These are phyloP conservation scores for Epinephelus malabaricus DNA, from an alignment of 2,797 vertebrate species.

Conservation along the genomic window DNA sequence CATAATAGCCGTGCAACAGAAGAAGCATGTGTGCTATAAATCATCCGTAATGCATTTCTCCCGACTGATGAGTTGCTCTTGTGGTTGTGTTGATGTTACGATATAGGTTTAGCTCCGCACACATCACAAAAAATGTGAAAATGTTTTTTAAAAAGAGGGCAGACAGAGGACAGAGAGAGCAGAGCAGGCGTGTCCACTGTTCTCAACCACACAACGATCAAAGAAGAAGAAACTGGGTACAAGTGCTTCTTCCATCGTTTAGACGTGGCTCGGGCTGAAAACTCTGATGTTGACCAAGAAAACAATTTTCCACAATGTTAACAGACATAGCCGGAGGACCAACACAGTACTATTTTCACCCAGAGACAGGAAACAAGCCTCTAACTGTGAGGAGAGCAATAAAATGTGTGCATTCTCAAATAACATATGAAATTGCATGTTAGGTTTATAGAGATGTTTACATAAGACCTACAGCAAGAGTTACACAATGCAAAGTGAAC, in stretches of 20 bases:
- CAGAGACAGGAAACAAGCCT: conserved; percentile 31
- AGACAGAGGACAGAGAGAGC: conserved; percentile 17
- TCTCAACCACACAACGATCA: conserved; percentile 30
- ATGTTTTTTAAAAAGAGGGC: conserved; percentile 4
- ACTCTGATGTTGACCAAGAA: conserved; percentile 44
- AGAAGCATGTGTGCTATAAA: conserved; percentile 4
- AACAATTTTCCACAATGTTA: conserved; percentile 58
- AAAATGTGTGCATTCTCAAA: conserved; percentile 20
- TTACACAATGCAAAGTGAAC: not conserved
- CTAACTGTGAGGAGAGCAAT: conserved; percentile 19
- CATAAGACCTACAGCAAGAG: conserved; percentile 8
- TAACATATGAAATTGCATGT: conserved; percentile 12
- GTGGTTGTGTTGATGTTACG: not conserved
- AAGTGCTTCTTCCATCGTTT: conserved; percentile 23
- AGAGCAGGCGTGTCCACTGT: conserved; percentile 19
- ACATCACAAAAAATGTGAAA: not conserved
- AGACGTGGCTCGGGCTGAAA: conserved; percentile 31
- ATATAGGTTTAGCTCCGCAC: not conserved
- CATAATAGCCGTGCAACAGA: conserved; percentile 12
- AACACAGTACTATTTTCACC: conserved; percentile 23
- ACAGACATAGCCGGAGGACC: conserved; percentile 40
- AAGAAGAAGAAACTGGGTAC: conserved; percentile 36
- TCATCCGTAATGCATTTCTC: conserved; percentile 23
- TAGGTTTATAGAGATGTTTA: not conserved
- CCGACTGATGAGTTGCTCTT: not conserved